A percentile compares a stretch with the other conserved stretches of the same genome.
phyloP scores from a whole-genome alignment of 1,140 invertebrate genomes.

The Cylas formicarius region DNA sequence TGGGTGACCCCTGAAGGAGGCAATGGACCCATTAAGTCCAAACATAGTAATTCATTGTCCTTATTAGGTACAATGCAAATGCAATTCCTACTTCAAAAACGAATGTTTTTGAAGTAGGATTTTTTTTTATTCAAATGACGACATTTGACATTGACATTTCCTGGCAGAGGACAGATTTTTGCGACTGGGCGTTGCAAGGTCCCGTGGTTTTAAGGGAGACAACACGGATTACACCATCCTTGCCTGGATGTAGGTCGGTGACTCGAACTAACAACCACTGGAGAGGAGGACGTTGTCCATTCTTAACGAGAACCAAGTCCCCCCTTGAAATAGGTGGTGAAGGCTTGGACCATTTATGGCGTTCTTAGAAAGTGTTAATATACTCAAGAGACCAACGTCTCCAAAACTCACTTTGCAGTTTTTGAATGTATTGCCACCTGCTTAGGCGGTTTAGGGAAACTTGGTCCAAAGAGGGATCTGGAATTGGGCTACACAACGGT shows the following conservation, averaged over 20 bases:
- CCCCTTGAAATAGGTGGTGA: neutral
- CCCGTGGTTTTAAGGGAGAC: too few relatives aligned
- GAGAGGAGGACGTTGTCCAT: neutral
- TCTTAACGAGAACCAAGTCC: conserved; percentile 5
- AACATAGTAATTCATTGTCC: neutral
- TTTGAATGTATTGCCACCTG: conserved; percentile 12
- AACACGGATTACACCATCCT: neutral
- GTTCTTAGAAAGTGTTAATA: conserved; percentile 11
- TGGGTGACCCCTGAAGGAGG: neutral
- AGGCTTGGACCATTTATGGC: conserved; percentile 21
- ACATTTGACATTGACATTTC: too few relatives aligned
- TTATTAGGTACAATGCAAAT: conserved; percentile 7
- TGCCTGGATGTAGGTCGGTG: neutral
- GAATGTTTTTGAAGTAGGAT: too few relatives aligned
- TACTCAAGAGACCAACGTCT: conserved; percentile 25
- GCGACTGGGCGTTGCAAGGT: too few relatives aligned
- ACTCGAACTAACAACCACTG: neutral
- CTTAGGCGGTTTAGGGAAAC: conserved; percentile 12
- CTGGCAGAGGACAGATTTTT: too few relatives aligned
- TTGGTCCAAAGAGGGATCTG: conserved; percentile 3
- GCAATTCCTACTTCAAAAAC: too few relatives aligned
- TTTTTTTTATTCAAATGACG: too few relatives aligned
- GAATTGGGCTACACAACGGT: conserved; percentile 2
- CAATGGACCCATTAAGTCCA: conserved; percentile 7
- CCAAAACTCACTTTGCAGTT: conserved; percentile 30